Evolutionary conservation across 2,888 invertebrate genomes (phyloP).

Genomic region (Rugalucina vietnamica): DNA sequence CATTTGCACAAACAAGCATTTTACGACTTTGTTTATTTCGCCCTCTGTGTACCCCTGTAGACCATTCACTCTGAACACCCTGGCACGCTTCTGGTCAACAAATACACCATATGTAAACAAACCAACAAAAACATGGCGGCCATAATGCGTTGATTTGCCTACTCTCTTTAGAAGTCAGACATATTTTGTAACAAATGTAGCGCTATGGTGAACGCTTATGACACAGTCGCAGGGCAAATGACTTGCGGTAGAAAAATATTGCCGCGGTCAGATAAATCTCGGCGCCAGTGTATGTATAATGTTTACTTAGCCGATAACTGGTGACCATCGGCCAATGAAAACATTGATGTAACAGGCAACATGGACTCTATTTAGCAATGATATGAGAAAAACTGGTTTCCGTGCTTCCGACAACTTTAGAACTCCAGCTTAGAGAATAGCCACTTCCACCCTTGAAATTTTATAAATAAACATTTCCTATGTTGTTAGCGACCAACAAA

Average conservation of each 20-base stretch:
- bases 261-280: not conserved
- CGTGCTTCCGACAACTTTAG: too few relatives aligned
- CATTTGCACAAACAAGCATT: too few relatives aligned
- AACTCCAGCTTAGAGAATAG: too few relatives aligned
- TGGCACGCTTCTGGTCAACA: not conserved
- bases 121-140: not conserved
- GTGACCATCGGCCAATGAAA: slow-evolving; percentile 3
- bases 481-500: too few relatives aligned
- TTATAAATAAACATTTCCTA: too few relatives aligned
- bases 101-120: not conserved
- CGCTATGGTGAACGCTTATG: not conserved
- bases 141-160: not conserved
- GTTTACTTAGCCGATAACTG: slow-evolving; percentile 3
- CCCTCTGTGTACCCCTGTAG: too few relatives aligned
- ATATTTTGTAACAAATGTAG: not conserved
- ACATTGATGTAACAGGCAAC: slow-evolving; percentile 11
- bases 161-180: not conserved
- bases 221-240: not conserved
- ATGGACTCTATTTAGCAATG: not conserved
- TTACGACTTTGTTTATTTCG: too few relatives aligned
- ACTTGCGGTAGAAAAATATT: slow-evolving; percentile 1
- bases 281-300: slow-evolving; percentile 5
- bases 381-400: too few relatives aligned
- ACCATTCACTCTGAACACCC: not conserved
- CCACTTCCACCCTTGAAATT: too few relatives aligned